phyloP scores from a whole-genome alignment of 2,888 invertebrate genomes.

The Nematopogon swammerdamellus region DNA sequence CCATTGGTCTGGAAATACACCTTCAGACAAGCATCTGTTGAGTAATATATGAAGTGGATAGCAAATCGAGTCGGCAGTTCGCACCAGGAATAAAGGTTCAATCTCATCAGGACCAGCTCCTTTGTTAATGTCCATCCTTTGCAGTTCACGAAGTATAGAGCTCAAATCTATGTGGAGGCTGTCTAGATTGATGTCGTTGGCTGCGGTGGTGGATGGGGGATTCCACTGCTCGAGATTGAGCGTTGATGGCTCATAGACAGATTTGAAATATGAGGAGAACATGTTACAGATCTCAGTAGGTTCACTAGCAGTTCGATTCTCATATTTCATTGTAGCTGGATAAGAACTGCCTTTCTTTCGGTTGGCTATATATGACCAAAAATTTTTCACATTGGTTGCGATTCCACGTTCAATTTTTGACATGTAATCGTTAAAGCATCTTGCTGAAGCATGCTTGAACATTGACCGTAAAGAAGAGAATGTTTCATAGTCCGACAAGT shows the following conservation, averaged over 20 bases:
- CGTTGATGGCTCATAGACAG: neutral
- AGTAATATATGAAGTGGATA: neutral
- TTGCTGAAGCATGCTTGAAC: slow-evolving; percentile 8
- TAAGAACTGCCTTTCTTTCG: neutral
- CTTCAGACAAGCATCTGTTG: no score
- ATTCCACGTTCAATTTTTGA: neutral
- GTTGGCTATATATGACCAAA: slow-evolving; percentile 4
- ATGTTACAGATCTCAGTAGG: neutral
- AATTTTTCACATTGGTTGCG: slow-evolving; percentile 1
- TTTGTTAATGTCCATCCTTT: no score
- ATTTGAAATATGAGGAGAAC: neutral
- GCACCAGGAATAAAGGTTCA: no score
- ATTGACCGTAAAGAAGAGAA: slow-evolving; percentile 7
- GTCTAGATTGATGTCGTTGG: no score
- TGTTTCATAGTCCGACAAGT: slow-evolving; percentile 7
- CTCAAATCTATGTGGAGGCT: no score
- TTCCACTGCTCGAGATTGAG: neutral
- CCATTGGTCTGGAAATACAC: no score
- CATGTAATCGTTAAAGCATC: neutral
- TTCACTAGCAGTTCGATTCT: neutral
- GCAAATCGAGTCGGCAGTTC: no score
- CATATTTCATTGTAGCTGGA: neutral
- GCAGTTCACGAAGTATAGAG: no score
- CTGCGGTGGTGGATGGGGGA: neutral
- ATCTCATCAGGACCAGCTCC: no score